Base-by-base conservation (phyloP, 2,888 invertebrate genomes). In the Dynastes maya region DNA sequence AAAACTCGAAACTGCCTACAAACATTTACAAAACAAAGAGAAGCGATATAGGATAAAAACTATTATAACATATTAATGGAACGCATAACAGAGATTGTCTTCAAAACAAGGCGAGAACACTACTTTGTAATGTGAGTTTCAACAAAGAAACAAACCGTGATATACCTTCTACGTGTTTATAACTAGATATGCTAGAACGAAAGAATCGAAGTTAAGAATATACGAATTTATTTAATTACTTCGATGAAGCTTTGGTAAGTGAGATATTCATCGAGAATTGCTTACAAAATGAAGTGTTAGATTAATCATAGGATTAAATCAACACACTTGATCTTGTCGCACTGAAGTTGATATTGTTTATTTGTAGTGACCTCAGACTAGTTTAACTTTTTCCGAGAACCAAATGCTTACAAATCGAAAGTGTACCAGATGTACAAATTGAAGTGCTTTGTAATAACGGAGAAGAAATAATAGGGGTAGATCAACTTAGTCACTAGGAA, bases 401-500 rank as follows among this genome's bases (percentile, higher is more conserved):
- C 45, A 45, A 45, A 45, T 4, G 32, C 4, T 32, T 1, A 45
- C 45, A 45, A 45, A 45, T 11, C 11, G 45, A 45, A 45, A 11
- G 45, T 45, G 45, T 45, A 45, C 11, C 45, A 2, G 45, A 45
- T 45, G 45, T 45, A 45, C 45, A 45, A 45, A 45, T 45, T 45
- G 45, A 45, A 45, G 45, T 45, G 45, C 61, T 61, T 61, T 61
- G 29, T 22, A 22, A 61, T 61, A 8, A 61, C 6, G 22, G 22
- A 13, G n/a, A 55, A 13, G 22, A 61, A 61, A 22, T 27, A n/a
- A 55, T 55, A 22, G 16, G 22, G 2, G 8, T 55, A 22, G n/a
- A 55, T 55, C 8, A 16, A 1, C 5, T 55, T 55, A 16, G 63
- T 63, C 29, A 63, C 63, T 63, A 63, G 63, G 63, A 63, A 63